Evolutionary conservation across 2,888 invertebrate genomes (phyloP).

Genomic region (Yponomeuta plumbellus): DNA sequence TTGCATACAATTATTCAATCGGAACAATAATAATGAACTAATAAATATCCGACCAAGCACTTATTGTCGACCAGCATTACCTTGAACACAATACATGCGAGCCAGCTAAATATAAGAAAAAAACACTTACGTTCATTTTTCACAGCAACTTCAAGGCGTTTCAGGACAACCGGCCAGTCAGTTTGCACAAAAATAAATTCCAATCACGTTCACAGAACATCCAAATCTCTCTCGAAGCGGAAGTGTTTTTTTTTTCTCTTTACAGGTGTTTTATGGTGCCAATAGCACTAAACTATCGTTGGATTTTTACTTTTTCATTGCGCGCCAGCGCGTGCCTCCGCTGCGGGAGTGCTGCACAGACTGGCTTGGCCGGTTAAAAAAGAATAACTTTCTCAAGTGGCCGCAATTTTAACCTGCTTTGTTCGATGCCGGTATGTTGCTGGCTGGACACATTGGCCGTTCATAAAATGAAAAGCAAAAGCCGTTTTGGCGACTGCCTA

Average conservation of each 20-base stretch:
- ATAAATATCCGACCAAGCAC: not conserved
- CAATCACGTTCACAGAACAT: slow-evolving; percentile 14
- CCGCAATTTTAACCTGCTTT: slow-evolving; percentile 30
- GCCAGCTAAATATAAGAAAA: not conserved
- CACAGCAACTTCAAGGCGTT: slow-evolving; percentile 23
- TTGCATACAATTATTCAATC: slow-evolving; percentile 2
- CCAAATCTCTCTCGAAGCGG: slow-evolving; percentile 13
- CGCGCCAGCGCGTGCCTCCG: slow-evolving; percentile 27
- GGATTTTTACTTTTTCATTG: slow-evolving; percentile 15
- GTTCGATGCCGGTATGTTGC: slow-evolving; percentile 13
- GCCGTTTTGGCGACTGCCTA: slow-evolving; percentile 4
- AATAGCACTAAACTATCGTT: slow-evolving; percentile 6
- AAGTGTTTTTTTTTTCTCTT: slow-evolving; percentile 9
- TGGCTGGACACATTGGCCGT: slow-evolving; percentile 5
- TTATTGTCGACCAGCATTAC: not conserved
- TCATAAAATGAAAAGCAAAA: slow-evolving; percentile 7
- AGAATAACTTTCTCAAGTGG: slow-evolving; percentile 42
- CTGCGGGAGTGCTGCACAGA: slow-evolving; percentile 31
- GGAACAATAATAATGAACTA: not conserved
- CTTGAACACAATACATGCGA: not conserved
- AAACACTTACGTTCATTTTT: slow-evolving; percentile 40
- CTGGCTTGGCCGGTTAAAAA: slow-evolving; percentile 32
- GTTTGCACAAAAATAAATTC: slow-evolving; percentile 17
- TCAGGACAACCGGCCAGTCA: slow-evolving; percentile 19
- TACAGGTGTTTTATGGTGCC: not conserved